These are phyloP conservation scores for Glyptemys insculpta DNA, from an alignment of 2,797 vertebrate species.

Conservation along the genomic window DNA sequence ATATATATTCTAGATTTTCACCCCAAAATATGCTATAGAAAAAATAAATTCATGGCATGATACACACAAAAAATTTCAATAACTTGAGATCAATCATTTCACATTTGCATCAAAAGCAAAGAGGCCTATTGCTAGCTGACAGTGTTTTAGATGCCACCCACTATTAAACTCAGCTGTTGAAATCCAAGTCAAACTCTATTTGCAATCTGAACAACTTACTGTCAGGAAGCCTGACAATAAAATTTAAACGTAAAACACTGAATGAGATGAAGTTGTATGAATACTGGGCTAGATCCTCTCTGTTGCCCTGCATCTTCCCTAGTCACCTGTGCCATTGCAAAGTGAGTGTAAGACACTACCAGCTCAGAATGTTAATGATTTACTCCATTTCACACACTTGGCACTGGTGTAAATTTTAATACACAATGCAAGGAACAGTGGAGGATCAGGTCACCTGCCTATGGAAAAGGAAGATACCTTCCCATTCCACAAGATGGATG, in stretches of 20 bases:
- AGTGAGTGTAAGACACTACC: background rate
- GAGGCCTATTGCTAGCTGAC: background rate
- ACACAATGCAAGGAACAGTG: background rate
- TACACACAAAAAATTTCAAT: background rate
- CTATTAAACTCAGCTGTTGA: background rate
- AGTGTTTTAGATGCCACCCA: slow-evolving; percentile 7
- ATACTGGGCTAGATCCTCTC: background rate
- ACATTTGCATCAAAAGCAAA: background rate
- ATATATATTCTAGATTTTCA: background rate
- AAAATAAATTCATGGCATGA: background rate
- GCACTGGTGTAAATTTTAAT: background rate
- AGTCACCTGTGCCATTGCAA: background rate
- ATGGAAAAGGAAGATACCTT: background rate
- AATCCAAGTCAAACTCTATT: slow-evolving; percentile 7
- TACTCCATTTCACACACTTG: background rate
- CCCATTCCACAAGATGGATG: background rate
- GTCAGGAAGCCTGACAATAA: slow-evolving; percentile 16
- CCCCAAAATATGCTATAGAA: slow-evolving; percentile 22
- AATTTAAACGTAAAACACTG: background rate
- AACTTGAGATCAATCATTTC: background rate
- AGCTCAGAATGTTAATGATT: background rate
- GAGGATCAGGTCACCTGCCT: background rate
- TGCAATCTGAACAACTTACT: background rate
- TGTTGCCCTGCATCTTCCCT: background rate
- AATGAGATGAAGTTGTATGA: background rate